A percentile compares a stretch with the other conserved stretches of the same genome.
Conservation (phyloP, 2,888 invertebrate genomes). For the Dasysyrphus albostriatus region DNA sequence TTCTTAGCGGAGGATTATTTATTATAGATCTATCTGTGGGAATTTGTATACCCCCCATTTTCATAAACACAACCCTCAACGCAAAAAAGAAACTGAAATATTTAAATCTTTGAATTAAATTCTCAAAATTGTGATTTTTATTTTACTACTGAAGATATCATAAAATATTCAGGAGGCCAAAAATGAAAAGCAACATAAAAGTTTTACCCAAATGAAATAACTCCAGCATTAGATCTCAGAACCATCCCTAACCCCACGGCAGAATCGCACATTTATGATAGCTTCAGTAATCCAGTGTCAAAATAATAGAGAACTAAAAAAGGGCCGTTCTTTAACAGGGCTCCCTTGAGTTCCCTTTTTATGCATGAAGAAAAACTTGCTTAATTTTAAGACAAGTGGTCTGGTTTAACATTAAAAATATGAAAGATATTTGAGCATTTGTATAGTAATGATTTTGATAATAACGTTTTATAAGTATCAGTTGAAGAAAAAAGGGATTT, state of each 20-base stretch:
- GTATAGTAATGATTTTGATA: too few species aligned
- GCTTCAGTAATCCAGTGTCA: not conserved
- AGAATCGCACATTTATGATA: not conserved
- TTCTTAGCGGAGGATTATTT: not conserved
- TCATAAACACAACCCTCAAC: not conserved
- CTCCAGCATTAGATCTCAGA: not conserved
- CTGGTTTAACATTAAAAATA: not conserved
- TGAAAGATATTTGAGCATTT: too few species aligned
- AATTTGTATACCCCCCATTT: not conserved
- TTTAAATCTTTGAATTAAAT: conserved; percentile 16
- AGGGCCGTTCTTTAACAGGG: not conserved
- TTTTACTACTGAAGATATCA: not conserved
- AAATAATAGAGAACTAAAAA: not conserved
- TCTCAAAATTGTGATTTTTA: conserved; percentile 18
- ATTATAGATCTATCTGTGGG: not conserved
- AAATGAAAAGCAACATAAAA: conserved; percentile 30
- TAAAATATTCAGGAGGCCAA: conserved; percentile 5
- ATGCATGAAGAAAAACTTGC: too few species aligned
- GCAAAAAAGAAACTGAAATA: not conserved
- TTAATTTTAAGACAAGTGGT: not conserved
- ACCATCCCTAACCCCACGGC: conserved; percentile 19
- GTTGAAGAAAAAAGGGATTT: too few species aligned
- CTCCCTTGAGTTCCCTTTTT: not conserved
- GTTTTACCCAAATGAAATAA: conserved; percentile 22
- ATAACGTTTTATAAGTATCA: too few species aligned